These are phyloP conservation scores for Aethina tumida DNA, from an alignment of 1,140 invertebrate genomes.

Conservation along the genomic window DNA sequence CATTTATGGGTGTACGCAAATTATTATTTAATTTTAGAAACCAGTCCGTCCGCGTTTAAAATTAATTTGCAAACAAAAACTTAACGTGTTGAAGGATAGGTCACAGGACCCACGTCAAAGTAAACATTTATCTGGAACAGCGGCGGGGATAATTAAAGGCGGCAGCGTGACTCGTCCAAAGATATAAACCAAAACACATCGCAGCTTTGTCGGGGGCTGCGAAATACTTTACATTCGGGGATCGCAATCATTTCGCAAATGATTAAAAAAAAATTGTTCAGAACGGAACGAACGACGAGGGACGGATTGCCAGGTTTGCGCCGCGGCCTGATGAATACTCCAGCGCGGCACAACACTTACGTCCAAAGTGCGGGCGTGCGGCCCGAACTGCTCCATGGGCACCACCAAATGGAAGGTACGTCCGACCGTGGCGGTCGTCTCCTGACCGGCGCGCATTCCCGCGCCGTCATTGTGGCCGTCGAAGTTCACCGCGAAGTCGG, in stretches of 20 bases:
- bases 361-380: slow-evolving; percentile 32
- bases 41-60: too few relatives aligned
- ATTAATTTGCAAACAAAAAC: too few relatives aligned
- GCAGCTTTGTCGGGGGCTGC: not conserved
- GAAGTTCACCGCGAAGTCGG: slow-evolving; percentile 20
- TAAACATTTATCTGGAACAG: too few relatives aligned
- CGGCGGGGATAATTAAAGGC: too few relatives aligned
- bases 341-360: slow-evolving; percentile 18
- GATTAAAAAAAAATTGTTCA: not conserved
- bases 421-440: slow-evolving; percentile 12
- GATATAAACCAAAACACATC: not conserved
- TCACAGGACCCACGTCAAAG: too few relatives aligned
- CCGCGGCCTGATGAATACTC: not conserved
- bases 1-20: too few relatives aligned
- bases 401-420: slow-evolving; percentile 29
- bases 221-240: not conserved
- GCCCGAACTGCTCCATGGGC: slow-evolving; percentile 35
- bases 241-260: not conserved
- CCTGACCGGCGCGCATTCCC: slow-evolving; percentile 11
- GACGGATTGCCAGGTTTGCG: not conserved
- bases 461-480: slow-evolving; percentile 9
- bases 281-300: not conserved
- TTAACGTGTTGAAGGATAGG: too few relatives aligned
- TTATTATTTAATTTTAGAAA: too few relatives aligned
- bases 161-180: not conserved